These are phyloP conservation scores for Cremastinae sp. DNA, from an alignment of 2,888 invertebrate genomes.

Conservation along the genomic window DNA sequence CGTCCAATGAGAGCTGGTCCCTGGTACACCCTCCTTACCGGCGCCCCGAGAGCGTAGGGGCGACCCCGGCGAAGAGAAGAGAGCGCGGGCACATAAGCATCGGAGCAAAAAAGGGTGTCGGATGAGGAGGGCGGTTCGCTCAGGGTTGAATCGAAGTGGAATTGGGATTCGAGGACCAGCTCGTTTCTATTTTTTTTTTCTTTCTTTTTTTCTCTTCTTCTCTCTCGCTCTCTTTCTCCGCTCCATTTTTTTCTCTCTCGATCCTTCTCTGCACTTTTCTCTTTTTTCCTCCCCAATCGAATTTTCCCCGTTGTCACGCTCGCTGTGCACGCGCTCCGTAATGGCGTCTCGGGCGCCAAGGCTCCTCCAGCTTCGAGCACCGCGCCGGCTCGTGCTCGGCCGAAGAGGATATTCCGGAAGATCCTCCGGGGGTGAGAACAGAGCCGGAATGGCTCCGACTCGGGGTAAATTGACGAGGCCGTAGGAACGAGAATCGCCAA, in stretches of 20 bases:
- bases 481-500: neutral
- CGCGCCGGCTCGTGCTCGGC: conserved; percentile 37
- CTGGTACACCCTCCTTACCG: conserved; percentile 14
- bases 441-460: too few species aligned
- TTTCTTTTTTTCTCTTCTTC: too few species aligned
- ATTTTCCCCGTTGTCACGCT: conserved; percentile 62
- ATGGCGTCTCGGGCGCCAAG: conserved; percentile 33
- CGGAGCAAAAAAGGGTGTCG: conserved; percentile 48
- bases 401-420: conserved; percentile 33
- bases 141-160: conserved; percentile 53
- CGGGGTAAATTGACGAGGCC: too few species aligned
- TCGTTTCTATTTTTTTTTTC: conserved; percentile 26
- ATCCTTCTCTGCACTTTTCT: neutral
- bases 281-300: conserved; percentile 58
- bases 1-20: conserved; percentile 37
- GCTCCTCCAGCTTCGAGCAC: conserved; percentile 28
- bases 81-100: conserved; percentile 32
- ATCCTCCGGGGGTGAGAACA: conserved; percentile 18
- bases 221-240: neutral
- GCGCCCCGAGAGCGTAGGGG: conserved; percentile 11
- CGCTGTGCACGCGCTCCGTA: conserved; percentile 37
- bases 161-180: conserved; percentile 60
- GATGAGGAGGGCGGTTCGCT: conserved; percentile 47
- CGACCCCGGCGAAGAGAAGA: conserved; percentile 48
- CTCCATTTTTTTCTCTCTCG: neutral